phyloP scores from a whole-genome alignment of 1,140 invertebrate species.

The Rhopalosiphum maidis region DNA sequence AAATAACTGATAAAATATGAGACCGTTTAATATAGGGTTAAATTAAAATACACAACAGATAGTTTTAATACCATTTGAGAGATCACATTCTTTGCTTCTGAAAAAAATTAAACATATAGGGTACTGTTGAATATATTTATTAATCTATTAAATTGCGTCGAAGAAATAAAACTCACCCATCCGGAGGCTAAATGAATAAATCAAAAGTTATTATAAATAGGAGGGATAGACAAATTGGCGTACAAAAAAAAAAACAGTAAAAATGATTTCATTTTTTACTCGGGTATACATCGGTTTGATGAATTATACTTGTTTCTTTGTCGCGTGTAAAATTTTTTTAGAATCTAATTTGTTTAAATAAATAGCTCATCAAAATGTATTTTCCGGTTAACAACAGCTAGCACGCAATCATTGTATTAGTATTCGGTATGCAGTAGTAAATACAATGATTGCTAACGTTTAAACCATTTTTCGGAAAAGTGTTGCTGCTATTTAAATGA shows the following conservation, averaged over 20 bases:
- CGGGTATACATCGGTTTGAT: not conserved
- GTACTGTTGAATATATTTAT: not conserved
- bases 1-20: not conserved
- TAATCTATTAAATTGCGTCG: not conserved
- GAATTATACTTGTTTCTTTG: conserved; percentile 9
- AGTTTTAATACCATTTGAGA: not conserved
- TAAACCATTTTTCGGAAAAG: not conserved
- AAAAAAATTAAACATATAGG: not conserved
- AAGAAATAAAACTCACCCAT: conserved; percentile 3
- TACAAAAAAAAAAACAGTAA: not conserved
- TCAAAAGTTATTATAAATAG: conserved; percentile 3
- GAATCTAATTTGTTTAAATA: not conserved
- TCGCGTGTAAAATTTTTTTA: not conserved
- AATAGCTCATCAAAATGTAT: not conserved
- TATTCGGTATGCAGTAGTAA: not conserved
- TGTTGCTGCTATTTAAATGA: not conserved
- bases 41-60: not conserved
- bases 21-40: not conserved
- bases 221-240: not conserved
- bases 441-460: not conserved
- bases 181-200: not conserved
- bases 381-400: not conserved
- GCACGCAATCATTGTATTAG: not conserved
- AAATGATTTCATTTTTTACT: not conserved
- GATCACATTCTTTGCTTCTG: not conserved